Percentiles rank a stretch among this genome's conserved stretches.
Conservation (phyloP, 1,140 invertebrate species). For the Lerema accius region DNA sequence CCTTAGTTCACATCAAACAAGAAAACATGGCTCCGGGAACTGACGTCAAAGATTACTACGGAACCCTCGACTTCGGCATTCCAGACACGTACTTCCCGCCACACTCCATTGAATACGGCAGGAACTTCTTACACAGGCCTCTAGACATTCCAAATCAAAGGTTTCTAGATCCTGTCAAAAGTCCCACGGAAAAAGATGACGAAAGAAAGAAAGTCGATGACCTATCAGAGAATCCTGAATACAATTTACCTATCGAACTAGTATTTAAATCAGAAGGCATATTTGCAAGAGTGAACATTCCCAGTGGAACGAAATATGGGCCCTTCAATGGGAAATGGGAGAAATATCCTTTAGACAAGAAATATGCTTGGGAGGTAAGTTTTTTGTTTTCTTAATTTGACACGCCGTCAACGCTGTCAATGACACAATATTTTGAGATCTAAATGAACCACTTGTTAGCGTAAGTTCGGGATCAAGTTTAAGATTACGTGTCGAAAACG, state of each 20-base stretch:
- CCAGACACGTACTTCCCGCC: slow-evolving; percentile 65
- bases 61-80: slow-evolving; percentile 63
- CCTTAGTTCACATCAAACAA: slow-evolving; percentile 77
- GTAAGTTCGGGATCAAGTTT: slow-evolving; percentile 47
- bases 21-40: slow-evolving; percentile 74
- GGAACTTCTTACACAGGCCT: slow-evolving; percentile 55
- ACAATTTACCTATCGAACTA: slow-evolving; percentile 74
- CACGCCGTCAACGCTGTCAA: slow-evolving; percentile 16
- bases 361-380: slow-evolving; percentile 90
- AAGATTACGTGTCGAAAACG: slow-evolving; percentile 57
- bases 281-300: slow-evolving; percentile 82
- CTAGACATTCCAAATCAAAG: slow-evolving; percentile 59
- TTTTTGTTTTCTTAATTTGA: slow-evolving; percentile 39
- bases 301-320: slow-evolving; percentile 86
- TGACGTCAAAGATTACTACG: slow-evolving; percentile 72
- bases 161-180: slow-evolving; percentile 57
- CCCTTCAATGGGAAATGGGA: slow-evolving; percentile 88
- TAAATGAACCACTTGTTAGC: slow-evolving; percentile 61
- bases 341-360: slow-evolving; percentile 84
- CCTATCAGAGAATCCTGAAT: slow-evolving; percentile 43
- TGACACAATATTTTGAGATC: slow-evolving; percentile 34
- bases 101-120: slow-evolving; percentile 57
- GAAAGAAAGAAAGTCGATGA: slow-evolving; percentile 53
- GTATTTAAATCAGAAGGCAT: slow-evolving; percentile 80
- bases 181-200: slow-evolving; percentile 59